phyloP scores from a whole-genome alignment of 2,888 invertebrate species.

The Macrophya annulata region DNA sequence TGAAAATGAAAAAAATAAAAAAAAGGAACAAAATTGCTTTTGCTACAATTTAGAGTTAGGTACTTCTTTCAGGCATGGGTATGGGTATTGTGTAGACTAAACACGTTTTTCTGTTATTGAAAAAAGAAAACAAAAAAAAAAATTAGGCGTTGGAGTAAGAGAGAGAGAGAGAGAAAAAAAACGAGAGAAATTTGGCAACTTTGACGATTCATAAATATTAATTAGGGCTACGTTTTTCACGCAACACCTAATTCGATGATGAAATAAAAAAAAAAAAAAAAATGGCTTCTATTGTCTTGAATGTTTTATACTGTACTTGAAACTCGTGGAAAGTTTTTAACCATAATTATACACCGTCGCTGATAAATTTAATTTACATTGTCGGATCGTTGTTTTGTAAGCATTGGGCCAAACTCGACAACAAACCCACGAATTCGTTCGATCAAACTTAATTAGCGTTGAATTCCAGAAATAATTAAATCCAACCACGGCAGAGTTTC shows the following conservation, averaged over 20 bases:
- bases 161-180: not conserved
- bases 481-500: constrained; percentile 66
- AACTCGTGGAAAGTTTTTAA: constrained; percentile 48
- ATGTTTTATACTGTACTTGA: constrained; percentile 48
- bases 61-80: not conserved
- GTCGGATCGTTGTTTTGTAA: constrained; percentile 74
- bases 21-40: not conserved
- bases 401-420: constrained; percentile 73
- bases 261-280: constrained; percentile 23
- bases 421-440: constrained; percentile 76
- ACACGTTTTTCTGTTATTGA: not conserved
- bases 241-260: constrained; percentile 40
- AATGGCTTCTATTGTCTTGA: constrained; percentile 44
- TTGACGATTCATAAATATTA: constrained; percentile 40
- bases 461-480: constrained; percentile 77
- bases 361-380: constrained; percentile 74
- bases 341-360: constrained; percentile 52
- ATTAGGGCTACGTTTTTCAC: constrained; percentile 43
- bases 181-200: not conserved
- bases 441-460: constrained; percentile 77
- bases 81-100: not conserved
- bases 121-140: not conserved
- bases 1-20: constrained; percentile 4
- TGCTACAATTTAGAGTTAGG: not conserved
- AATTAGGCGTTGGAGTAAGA: not conserved